These are phyloP conservation scores for Gracilinanus agilis DNA, from an alignment of 2,113 vertebrate species.

Conservation along the genomic window DNA sequence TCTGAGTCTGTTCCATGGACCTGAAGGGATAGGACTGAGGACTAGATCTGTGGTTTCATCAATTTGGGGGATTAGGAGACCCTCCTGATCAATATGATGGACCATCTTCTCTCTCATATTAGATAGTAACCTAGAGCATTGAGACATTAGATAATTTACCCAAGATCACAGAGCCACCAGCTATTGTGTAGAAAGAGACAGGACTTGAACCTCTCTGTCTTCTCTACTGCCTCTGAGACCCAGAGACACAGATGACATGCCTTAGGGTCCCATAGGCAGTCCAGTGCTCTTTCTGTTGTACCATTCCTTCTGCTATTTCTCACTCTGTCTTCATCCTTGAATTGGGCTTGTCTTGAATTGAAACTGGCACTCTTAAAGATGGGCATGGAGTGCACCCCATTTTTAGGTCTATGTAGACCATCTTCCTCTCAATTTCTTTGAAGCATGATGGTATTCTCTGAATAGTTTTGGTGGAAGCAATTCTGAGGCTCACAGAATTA, in stretches of 20 bases:
- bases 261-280: not conserved
- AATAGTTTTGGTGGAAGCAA: not conserved
- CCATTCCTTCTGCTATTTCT: not conserved
- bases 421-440: not conserved
- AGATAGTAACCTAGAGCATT: not conserved
- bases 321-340: not conserved
- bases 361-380: not conserved
- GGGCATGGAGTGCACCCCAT: not conserved
- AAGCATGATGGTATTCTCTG: not conserved
- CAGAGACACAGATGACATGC: not conserved
- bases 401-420: not conserved
- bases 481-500: not conserved
- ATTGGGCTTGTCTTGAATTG: no score
- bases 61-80: not conserved
- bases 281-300: not conserved
- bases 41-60: not conserved
- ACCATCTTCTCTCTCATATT: not conserved
- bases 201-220: not conserved
- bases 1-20: not conserved
- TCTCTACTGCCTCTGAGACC: not conserved
- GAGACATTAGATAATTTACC: not conserved
- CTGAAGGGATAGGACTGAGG: not conserved
- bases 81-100: not conserved
- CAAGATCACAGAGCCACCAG: not conserved
- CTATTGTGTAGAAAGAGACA: not conserved